phyloP scores from a whole-genome alignment of 2,797 vertebrate genomes.

The Rhinella marina region DNA sequence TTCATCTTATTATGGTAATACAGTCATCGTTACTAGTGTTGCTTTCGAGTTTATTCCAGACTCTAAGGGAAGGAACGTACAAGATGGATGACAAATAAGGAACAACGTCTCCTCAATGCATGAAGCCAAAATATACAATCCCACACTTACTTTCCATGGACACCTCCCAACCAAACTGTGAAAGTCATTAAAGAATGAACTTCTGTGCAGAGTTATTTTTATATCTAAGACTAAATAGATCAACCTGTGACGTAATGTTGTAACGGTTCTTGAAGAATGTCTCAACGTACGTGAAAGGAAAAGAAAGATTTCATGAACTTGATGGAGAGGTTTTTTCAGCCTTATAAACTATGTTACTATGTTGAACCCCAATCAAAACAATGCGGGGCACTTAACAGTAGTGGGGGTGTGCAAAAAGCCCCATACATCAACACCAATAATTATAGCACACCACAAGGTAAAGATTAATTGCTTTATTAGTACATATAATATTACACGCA shows the following conservation, averaged over 20 bases:
- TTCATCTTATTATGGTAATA: neutral
- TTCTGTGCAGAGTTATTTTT: conserved; percentile 49
- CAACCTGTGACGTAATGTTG: conserved; percentile 21
- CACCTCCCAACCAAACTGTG: conserved; percentile 50
- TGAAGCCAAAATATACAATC: conserved; percentile 37
- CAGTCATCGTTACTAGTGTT: neutral
- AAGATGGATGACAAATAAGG: neutral
- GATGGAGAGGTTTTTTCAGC: too few relatives aligned
- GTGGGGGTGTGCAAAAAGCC: too few relatives aligned
- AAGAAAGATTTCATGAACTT: neutral
- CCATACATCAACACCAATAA: too few relatives aligned
- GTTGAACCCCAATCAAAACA: too few relatives aligned
- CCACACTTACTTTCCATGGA: conserved; percentile 45
- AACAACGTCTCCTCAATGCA: neutral
- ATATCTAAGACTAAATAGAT: neutral
- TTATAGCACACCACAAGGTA: too few relatives aligned
- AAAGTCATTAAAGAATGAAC: conserved; percentile 27
- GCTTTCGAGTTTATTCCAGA: neutral
- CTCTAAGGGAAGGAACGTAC: neutral
- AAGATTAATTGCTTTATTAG: too few relatives aligned
- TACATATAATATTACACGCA: too few relatives aligned
- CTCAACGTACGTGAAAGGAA: neutral
- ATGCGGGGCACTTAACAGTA: too few relatives aligned
- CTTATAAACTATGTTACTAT: too few relatives aligned
- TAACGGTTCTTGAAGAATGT: conserved; percentile 11